Evolutionary conservation across 2,888 invertebrate genomes (phyloP).

Genomic region (Himalopsyche tibetana): DNA sequence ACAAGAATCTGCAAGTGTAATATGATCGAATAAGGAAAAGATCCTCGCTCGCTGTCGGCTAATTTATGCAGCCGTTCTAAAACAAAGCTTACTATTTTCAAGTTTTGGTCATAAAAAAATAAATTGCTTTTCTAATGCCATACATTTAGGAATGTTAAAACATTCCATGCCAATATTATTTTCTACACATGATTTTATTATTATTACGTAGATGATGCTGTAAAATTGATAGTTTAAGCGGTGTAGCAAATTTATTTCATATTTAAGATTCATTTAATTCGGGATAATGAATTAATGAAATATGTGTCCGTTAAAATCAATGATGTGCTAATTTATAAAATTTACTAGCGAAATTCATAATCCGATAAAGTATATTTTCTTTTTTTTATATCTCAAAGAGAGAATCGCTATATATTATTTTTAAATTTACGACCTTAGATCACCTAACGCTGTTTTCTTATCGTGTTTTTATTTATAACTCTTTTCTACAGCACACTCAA

Average conservation of each 20-base stretch:
- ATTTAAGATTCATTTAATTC: constrained; percentile 33
- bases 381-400: not conserved
- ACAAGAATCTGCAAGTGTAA: too few relatives aligned
- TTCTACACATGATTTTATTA: not conserved
- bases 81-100: constrained; percentile 4
- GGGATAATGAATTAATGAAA: constrained; percentile 15
- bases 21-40: not conserved
- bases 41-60: not conserved
- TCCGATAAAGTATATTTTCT: constrained; percentile 10
- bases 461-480: constrained; percentile 34
- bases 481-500: constrained; percentile 22
- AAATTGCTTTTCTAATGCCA: constrained; percentile 1
- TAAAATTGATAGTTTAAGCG: not conserved
- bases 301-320: not conserved
- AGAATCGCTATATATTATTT: constrained; percentile 28
- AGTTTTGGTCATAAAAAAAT: not conserved
- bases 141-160: not conserved
- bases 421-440: not conserved
- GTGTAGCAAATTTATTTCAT: not conserved
- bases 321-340: not conserved
- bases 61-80: not conserved
- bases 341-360: constrained; percentile 12
- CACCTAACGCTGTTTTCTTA: constrained; percentile 42
- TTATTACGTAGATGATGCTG: not conserved
- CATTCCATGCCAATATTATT: not conserved